These are phyloP conservation scores for Danio kyathit DNA, from an alignment of 2,797 vertebrate genomes.

Conservation along the genomic window DNA sequence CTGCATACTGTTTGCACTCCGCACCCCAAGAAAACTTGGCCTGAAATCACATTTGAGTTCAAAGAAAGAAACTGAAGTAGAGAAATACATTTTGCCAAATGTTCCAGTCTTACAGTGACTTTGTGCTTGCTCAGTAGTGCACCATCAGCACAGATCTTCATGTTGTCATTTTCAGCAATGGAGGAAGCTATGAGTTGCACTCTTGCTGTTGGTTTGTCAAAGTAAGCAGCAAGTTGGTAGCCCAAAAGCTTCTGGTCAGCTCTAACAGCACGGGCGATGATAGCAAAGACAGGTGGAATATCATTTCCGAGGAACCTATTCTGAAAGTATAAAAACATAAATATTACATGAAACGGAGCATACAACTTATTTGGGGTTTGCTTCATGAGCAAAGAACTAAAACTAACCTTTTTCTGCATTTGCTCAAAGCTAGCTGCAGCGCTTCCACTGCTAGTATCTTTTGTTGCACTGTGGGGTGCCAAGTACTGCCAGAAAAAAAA, in stretches of 20 bases:
- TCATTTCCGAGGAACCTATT: constrained; percentile 74
- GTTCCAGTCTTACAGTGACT: constrained; percentile 76
- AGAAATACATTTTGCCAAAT: not conserved
- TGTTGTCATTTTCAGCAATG: constrained; percentile 77
- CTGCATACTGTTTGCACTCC: constrained; percentile 81
- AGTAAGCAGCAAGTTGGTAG: constrained; percentile 81
- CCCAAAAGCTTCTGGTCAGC: constrained; percentile 76
- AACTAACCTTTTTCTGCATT: constrained; percentile 73
- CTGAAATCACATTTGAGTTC: constrained; percentile 62
- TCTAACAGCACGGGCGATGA: constrained; percentile 76
- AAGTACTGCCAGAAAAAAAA: constrained; percentile 59
- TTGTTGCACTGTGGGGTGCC: constrained; percentile 50
- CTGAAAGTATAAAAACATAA: constrained; percentile 66
- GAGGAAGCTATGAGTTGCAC: constrained; percentile 81
- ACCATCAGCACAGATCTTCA: constrained; percentile 83
- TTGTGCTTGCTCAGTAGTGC: constrained; percentile 81
- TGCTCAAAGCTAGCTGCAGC: constrained; percentile 67
- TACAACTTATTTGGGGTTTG: not conserved
- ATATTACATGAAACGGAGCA: not conserved
- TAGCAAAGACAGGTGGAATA: constrained; percentile 72
- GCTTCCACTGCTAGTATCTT: constrained; percentile 63
- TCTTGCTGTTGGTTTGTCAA: constrained; percentile 70
- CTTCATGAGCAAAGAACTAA: not conserved
- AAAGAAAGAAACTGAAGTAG: not conserved
- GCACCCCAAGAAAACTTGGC: constrained; percentile 81